Conservation (phyloP, 2,113 vertebrate species). For the Mugil cephalus region DNA sequence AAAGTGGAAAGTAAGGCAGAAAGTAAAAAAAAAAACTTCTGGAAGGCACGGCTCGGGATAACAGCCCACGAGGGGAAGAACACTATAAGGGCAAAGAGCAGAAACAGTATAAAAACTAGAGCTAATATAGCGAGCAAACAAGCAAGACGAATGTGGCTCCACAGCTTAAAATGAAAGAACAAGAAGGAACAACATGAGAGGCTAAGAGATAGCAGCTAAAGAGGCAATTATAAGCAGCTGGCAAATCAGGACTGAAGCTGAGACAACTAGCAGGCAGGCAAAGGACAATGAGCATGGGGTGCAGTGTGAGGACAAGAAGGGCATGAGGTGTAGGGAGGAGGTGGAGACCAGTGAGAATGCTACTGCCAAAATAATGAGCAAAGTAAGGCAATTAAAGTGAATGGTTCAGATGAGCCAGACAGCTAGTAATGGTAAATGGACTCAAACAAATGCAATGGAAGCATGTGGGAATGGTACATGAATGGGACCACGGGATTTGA, state of each 20-base stretch:
- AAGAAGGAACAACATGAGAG: conserved; percentile 35
- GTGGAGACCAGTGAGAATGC: conserved; percentile 27
- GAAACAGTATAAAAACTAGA: conserved; percentile 22
- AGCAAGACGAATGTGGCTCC: conserved; percentile 43
- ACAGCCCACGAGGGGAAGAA: conserved; percentile 23
- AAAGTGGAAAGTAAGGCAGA: conserved; percentile 8
- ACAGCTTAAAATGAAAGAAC: conserved; percentile 45
- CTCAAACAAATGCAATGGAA: conserved; percentile 52
- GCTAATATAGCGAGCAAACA: conserved; percentile 50
- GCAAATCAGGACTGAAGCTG: conserved; percentile 37
- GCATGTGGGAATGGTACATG: conserved; percentile 27
- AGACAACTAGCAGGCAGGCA: conserved; percentile 38
- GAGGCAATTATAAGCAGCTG: conserved; percentile 64
- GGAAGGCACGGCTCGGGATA: conserved; percentile 35
- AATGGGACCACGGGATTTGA: conserved; percentile 10
- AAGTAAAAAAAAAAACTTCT: conserved; percentile 10
- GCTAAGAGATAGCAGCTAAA: conserved; percentile 40
- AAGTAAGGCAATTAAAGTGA: conserved; percentile 59
- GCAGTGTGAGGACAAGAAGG: conserved; percentile 37
- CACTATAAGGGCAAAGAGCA: conserved; percentile 33
- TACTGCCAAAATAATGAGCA: conserved; percentile 49
- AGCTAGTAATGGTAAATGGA: conserved; percentile 56
- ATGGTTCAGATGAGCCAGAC: conserved; percentile 50
- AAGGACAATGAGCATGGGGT: conserved; percentile 31
- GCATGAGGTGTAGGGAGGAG: conserved; percentile 21